Percentiles rank a stretch among this genome's conserved stretches.
Evolutionary conservation across 2,888 invertebrate species (phyloP).

Genomic region (Cephus runcator): DNA sequence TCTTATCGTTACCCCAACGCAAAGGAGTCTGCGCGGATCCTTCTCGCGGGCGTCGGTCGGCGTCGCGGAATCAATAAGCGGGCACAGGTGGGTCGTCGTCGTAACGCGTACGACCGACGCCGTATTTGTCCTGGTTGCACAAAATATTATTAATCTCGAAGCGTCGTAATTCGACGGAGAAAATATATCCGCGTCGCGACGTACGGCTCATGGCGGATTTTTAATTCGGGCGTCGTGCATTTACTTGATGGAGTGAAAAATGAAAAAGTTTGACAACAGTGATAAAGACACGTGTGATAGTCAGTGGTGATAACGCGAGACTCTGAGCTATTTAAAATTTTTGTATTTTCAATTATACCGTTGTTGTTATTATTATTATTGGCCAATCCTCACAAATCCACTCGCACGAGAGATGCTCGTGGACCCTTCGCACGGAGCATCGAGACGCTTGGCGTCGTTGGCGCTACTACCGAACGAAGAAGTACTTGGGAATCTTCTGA

Average conservation of each 20-base stretch:
- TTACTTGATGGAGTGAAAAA: background rate
- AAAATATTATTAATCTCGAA: background rate
- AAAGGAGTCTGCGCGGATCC: slow-evolving; percentile 14
- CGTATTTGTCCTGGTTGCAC: background rate
- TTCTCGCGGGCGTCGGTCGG: slow-evolving; percentile 18
- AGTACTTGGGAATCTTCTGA: background rate
- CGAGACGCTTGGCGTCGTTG: background rate
- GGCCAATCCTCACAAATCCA: background rate
- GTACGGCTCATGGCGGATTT: background rate
- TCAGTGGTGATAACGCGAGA: background rate
- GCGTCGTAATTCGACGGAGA: background rate
- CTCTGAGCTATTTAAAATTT: background rate
- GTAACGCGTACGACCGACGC: background rate
- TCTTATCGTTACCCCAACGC: background rate
- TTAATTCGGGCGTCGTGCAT: background rate
- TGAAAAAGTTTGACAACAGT: background rate
- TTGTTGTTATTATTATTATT: too few species aligned
- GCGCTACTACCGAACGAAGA: background rate
- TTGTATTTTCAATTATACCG: background rate
- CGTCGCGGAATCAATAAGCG: slow-evolving; percentile 51
- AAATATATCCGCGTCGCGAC: background rate
- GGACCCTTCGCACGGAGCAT: background rate
- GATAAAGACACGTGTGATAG: background rate
- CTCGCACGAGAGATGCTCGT: background rate
- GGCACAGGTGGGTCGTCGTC: slow-evolving; percentile 43